Evolutionary conservation across 2,888 invertebrate genomes (phyloP).

Genomic region (Hydropsyche betteni): DNA sequence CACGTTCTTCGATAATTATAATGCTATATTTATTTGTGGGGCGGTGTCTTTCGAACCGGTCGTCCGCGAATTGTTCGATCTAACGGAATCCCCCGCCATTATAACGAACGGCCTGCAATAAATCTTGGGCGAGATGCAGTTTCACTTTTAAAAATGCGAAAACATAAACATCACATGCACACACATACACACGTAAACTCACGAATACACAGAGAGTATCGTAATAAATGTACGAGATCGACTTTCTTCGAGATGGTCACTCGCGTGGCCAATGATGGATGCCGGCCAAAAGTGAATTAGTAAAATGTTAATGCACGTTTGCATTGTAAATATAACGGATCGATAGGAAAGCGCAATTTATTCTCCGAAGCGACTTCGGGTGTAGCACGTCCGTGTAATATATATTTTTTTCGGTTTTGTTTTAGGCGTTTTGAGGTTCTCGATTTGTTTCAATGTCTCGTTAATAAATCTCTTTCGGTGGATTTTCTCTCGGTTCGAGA

Average conservation of each 20-base stretch:
- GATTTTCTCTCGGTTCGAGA: slow-evolving; percentile 3
- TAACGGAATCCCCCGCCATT: slow-evolving; percentile 18
- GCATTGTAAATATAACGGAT: too few species aligned
- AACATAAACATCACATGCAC: background rate
- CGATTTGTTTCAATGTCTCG: slow-evolving; percentile 9
- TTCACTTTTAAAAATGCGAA: slow-evolving; percentile 32
- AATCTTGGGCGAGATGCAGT: slow-evolving; percentile 22
- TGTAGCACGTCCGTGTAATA: background rate
- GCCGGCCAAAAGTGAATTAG: slow-evolving; percentile 21
- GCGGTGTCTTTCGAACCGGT: slow-evolving; percentile 2
- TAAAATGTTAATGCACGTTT: background rate
- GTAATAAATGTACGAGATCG: background rate
- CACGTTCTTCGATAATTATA: too few species aligned
- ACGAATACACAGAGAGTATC: background rate
- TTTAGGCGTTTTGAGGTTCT: slow-evolving; percentile 10
- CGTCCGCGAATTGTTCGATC: slow-evolving; percentile 17
- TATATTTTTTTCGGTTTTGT: slow-evolving; percentile 26
- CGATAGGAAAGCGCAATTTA: slow-evolving; percentile 25
- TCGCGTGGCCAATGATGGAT: slow-evolving; percentile 12
- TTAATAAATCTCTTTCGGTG: slow-evolving; percentile 21
- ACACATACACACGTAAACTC: background rate
- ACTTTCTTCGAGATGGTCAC: slow-evolving; percentile 1
- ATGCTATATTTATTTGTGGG: background rate
- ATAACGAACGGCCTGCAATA: background rate
- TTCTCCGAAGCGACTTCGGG: background rate